Evolutionary conservation across 2,113 vertebrate species (phyloP).

Genomic region (Numida meleagris): DNA sequence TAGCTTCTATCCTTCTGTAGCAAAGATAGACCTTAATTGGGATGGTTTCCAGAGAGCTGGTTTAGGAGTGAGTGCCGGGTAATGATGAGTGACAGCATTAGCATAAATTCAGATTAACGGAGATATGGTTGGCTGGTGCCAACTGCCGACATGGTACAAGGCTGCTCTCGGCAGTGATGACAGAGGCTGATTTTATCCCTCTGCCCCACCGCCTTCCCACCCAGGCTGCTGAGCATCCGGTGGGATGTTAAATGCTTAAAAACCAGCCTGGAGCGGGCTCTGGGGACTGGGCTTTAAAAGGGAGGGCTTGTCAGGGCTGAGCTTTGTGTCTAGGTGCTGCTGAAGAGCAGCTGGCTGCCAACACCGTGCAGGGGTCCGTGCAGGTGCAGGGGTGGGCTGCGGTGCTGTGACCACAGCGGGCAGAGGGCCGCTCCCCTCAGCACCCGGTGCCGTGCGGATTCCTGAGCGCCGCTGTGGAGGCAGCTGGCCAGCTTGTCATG

Average conservation of each 20-base stretch:
- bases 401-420: rapidly evolving
- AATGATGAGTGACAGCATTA: slow-evolving; percentile 62
- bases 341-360: rapidly evolving
- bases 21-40: slow-evolving; percentile 1
- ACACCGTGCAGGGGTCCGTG: rapidly evolving
- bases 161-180: not conserved
- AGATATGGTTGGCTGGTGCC: slow-evolving; percentile 24
- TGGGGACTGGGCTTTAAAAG: not conserved
- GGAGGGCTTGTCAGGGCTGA: not conserved
- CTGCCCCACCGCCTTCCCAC: not conserved
- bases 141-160: slow-evolving; percentile 7
- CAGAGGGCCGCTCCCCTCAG: rapidly evolving
- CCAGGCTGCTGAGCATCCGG: not conserved
- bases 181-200: slow-evolving; percentile 49
- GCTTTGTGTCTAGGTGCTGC: rapidly evolving
- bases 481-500: slow-evolving; percentile 23
- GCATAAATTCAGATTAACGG: slow-evolving; percentile 40
- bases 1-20: not conserved
- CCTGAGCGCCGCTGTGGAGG: not conserved
- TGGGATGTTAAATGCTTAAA: slow-evolving; percentile 29
- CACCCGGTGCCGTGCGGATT: rapidly evolving
- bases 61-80: slow-evolving; percentile 27
- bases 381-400: not conserved
- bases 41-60: slow-evolving; percentile 53
- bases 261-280: slow-evolving; percentile 4